Conservation (phyloP, 2,797 vertebrate genomes). For the Propithecus deckenii region DNA sequence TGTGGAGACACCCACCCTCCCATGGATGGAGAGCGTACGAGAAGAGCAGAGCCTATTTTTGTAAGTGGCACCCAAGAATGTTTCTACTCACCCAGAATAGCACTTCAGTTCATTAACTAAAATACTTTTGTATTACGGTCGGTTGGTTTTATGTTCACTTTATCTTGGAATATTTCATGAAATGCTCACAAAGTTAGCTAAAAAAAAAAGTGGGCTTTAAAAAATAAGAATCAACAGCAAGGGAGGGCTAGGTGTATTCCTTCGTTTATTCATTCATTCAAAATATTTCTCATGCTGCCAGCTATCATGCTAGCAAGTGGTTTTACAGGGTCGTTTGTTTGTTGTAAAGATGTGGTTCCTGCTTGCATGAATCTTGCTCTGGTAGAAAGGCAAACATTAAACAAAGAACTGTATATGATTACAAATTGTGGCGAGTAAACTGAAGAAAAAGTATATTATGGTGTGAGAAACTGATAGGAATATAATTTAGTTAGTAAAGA, state of each 20-base stretch:
- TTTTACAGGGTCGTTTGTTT: not conserved
- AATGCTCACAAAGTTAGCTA: not conserved
- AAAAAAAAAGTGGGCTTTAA: not conserved
- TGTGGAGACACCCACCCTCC: not conserved
- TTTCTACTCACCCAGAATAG: conserved; percentile 1
- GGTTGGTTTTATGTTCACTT: not conserved
- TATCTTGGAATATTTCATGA: not conserved
- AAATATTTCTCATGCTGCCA: not conserved
- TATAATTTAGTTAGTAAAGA: not conserved
- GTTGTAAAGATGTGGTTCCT: not conserved
- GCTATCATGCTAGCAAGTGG: not conserved
- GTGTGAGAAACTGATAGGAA: not conserved
- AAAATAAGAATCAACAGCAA: not conserved
- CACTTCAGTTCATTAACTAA: conserved; percentile 31
- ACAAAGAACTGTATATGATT: not conserved
- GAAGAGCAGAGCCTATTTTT: conserved; percentile 30
- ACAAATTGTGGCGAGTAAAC: not conserved
- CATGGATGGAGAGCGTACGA: not conserved
- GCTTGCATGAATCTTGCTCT: not conserved
- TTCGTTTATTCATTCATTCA: not conserved
- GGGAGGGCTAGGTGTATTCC: not conserved
- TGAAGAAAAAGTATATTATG: not conserved
- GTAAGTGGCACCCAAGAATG: not conserved
- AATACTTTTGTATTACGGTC: not conserved
- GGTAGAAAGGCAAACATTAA: not conserved